These are phyloP conservation scores for Drosophila lacicola DNA, from an alignment of 2,888 invertebrate genomes.

Conservation along the genomic window DNA sequence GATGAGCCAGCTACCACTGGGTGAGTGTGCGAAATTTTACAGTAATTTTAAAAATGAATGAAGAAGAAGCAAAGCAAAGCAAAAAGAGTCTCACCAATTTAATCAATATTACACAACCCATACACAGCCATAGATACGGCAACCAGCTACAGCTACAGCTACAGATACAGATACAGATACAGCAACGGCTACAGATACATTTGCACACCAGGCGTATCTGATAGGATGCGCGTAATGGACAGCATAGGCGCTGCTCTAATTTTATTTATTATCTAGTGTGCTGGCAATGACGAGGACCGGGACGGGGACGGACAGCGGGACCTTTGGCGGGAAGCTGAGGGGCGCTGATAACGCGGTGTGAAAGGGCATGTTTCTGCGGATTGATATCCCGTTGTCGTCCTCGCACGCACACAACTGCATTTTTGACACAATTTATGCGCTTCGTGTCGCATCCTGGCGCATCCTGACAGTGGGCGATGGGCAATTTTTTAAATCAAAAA, in stretches of 20 bases:
- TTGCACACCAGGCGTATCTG: constrained; percentile 72
- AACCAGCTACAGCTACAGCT: constrained; percentile 6
- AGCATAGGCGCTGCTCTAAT: constrained; percentile 73
- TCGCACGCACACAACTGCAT: constrained; percentile 38
- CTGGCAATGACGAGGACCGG: constrained; percentile 52
- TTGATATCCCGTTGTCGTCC: constrained; percentile 83
- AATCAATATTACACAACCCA: constrained; percentile 83
- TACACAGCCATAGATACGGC: constrained; percentile 34
- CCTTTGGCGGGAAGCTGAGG: constrained; percentile 37
- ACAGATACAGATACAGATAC: constrained; percentile 12
- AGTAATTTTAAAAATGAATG: constrained; percentile 81
- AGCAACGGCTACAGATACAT: constrained; percentile 39
- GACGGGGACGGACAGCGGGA: constrained; percentile 4
- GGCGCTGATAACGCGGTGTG: constrained; percentile 76
- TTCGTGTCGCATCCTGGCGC: constrained; percentile 37
- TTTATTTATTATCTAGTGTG: constrained; percentile 83
- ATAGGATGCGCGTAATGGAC: constrained; percentile 73
- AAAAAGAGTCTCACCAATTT: constrained; percentile 77
- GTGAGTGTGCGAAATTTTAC: constrained; percentile 83
- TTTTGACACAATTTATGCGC: constrained; percentile 66
- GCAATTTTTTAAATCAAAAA: constrained; percentile 51
- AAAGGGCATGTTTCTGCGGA: constrained; percentile 85
- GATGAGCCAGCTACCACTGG: constrained; percentile 41
- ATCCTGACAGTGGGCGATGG: constrained; percentile 62
- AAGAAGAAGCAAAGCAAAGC: constrained; percentile 14